Percentiles rank a stretch among this genome's conserved stretches.
These are phyloP conservation scores for Sakesphorus luctuosus DNA, from an alignment of 2,113 vertebrate genomes.

Conservation along the genomic window DNA sequence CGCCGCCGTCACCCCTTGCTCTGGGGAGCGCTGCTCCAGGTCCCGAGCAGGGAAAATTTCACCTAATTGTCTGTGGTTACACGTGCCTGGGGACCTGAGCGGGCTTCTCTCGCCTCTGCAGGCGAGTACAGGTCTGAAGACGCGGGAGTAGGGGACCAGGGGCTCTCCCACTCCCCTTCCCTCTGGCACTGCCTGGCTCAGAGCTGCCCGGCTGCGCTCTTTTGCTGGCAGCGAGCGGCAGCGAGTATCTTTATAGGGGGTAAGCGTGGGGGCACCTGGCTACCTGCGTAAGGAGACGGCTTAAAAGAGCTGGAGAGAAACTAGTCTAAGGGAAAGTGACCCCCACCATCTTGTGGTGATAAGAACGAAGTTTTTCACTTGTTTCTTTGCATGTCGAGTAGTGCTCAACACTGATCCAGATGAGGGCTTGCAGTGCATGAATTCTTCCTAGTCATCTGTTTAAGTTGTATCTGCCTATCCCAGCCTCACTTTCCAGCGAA, in stretches of 20 bases:
- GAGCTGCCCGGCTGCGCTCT: not conserved
- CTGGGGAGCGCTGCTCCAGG: not conserved
- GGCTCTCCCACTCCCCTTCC: not conserved
- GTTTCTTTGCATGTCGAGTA: not conserved
- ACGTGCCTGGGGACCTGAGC: not conserved
- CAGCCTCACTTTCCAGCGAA: not conserved
- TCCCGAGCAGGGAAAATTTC: not conserved
- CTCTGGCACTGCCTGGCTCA: not conserved
- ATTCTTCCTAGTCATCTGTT: not conserved
- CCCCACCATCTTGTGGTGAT: not conserved
- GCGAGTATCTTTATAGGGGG: not conserved
- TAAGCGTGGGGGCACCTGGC: not conserved
- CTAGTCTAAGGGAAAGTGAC: not conserved
- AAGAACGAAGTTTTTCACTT: not conserved
- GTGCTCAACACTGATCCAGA: not conserved
- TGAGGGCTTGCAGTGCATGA: not conserved
- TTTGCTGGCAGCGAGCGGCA: not conserved
- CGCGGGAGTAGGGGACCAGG: not conserved
- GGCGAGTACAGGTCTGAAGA: not conserved
- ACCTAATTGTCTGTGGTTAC: not conserved
- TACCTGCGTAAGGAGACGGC: not conserved
- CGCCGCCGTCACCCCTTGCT: no score
- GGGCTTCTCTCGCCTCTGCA: not conserved
- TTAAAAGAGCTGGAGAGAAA: not conserved
- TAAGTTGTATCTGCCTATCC: not conserved